Evolutionary conservation across 2,113 vertebrate genomes (phyloP), one percentile per base, ranked within the genome.

Genomic region (Vireo altiloquus): DNA sequence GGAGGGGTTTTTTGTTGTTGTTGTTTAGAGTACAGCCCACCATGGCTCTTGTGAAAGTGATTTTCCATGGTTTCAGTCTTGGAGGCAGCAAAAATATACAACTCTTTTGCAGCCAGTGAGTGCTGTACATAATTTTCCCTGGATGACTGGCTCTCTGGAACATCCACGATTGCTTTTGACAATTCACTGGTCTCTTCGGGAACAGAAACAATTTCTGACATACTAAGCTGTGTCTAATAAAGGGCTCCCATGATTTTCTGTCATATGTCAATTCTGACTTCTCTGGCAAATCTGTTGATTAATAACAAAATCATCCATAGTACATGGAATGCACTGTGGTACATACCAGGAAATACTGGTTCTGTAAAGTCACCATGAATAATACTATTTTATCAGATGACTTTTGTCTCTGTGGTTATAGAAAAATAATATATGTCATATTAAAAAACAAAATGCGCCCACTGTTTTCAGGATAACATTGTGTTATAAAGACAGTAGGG

Each of bases 81-180:
- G 33, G 50, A 57, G 35, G 6, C 27, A 89, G 52, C 27, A 93
- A 94, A 96, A 86, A 60, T 74, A 75, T 18, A 17, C 12, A 91
- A 78, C 7, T 70, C 37, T 82, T 66, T 92, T 92, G 33, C 39
- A 84, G 47, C 25, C 68, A 87, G 20, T 91, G 91, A 95, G 28
- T 87, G 64, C n/a, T 94, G 77, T 68, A 87, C 92, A 79, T 84
- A 60, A 87, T 87, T 94, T 91, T 95, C 39, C 44, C 60, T 60
- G 40, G 21, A 66, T 89, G 69, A 64, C 42, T 91, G 17, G 5
- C 28, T 94, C 72, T 71, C 80, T 89, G 77, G 47, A 93, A 74
- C 40, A 89, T 78, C 44, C 61, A 40, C 14, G 12, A 78, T 87
- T 95, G 57, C 76, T 88, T 96, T 89, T 94, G 91, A 92, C 77